Percentiles rank a stretch among this genome's conserved stretches.
Conservation (phyloP, 53 echinoderm and acorn worm species). For the Glandiceps talaboti region DNA sequence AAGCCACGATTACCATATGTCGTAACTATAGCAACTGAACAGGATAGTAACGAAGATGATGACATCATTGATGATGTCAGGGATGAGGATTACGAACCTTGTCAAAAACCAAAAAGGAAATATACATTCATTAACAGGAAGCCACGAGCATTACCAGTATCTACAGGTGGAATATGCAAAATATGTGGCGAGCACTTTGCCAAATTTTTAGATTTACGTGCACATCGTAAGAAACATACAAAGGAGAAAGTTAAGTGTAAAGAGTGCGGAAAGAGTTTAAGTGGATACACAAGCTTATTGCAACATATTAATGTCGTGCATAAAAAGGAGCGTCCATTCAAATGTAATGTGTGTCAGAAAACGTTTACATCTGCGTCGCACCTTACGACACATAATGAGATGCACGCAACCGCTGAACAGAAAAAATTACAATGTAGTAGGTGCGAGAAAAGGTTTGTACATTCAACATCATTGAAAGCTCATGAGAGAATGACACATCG, state of each 20-base stretch:
- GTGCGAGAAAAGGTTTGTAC: not conserved
- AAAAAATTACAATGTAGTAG: not conserved
- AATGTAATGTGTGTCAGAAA: not conserved
- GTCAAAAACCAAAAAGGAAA: not conserved
- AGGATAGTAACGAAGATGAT: not conserved
- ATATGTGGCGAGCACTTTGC: not conserved
- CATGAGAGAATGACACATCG: not conserved
- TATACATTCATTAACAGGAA: not conserved
- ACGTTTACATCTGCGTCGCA: not conserved
- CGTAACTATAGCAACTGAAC: not conserved
- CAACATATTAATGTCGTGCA: not conserved
- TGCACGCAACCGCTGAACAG: not conserved
- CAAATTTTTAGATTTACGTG: not conserved
- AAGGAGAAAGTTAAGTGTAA: not conserved
- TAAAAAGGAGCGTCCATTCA: not conserved
- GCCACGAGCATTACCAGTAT: not conserved
- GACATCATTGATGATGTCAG: not conserved
- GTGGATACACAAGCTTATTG: not conserved
- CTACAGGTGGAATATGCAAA: not conserved
- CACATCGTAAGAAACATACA: not conserved
- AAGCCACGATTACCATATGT: not conserved
- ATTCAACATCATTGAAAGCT: not conserved
- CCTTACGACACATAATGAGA: not conserved
- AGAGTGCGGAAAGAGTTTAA: not conserved
- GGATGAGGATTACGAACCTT: not conserved